Evolutionary conservation across 2,888 invertebrate genomes (phyloP).

Genomic region (Leptothorax acervorum): DNA sequence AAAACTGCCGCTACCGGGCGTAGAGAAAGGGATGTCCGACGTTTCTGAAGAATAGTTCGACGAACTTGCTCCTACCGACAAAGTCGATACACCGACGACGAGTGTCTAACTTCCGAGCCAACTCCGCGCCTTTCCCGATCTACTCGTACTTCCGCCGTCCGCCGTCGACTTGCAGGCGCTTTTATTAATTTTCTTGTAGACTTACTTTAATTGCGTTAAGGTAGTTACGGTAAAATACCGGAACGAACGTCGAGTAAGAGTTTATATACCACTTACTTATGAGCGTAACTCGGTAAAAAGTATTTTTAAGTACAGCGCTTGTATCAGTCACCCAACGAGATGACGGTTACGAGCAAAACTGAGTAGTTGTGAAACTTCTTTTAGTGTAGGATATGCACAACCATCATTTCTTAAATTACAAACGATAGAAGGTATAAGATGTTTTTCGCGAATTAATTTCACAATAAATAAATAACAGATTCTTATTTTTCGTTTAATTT

Average conservation of each 20-base stretch:
- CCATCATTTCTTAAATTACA: neutral
- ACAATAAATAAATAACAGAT: neutral
- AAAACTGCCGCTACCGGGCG: conserved; percentile 1
- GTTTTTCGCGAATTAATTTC: neutral
- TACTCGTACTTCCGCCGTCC: conserved; percentile 18
- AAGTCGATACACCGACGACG: conserved; percentile 39
- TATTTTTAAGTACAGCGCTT: conserved; percentile 10
- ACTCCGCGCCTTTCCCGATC: conserved; percentile 29
- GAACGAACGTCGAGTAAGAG: conserved; percentile 37
- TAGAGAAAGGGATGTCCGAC: conserved; percentile 25
- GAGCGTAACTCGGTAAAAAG: conserved; percentile 32
- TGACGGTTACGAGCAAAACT: neutral
- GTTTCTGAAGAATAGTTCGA: conserved; percentile 48
- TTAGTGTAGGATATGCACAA: neutral
- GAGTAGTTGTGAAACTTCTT: neutral
- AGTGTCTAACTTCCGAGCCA: conserved; percentile 38
- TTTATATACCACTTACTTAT: conserved; percentile 39
- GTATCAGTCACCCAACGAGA: neutral
- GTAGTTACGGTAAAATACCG: conserved; percentile 40
- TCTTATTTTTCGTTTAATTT: neutral
- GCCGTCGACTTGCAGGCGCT: conserved; percentile 34
- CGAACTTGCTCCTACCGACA: conserved; percentile 18
- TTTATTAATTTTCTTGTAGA: conserved; percentile 54
- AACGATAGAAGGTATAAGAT: too few relatives aligned
- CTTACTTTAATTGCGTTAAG: conserved; percentile 54